These are phyloP conservation scores for Catagonus wagneri DNA, from an alignment of 2,113 vertebrate species.

Conservation along the genomic window DNA sequence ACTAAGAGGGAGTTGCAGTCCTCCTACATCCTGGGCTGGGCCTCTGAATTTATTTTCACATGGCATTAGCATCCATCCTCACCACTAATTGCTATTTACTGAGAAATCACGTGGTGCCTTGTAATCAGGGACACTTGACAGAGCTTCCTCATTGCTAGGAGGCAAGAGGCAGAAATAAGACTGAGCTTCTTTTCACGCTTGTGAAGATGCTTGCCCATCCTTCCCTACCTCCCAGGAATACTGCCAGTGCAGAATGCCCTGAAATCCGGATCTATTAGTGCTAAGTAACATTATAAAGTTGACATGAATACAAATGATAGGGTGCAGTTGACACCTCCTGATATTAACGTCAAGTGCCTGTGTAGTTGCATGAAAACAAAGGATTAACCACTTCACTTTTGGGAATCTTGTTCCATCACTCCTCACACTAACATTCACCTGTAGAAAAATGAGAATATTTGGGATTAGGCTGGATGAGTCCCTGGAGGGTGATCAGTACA, in stretches of 20 bases:
- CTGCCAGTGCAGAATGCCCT: neutral
- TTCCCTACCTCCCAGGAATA: neutral
- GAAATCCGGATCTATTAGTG: conserved; percentile 50
- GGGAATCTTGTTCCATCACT: neutral
- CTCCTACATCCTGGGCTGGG: neutral
- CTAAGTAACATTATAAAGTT: neutral
- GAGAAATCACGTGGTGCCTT: neutral
- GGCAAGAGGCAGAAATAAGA: neutral
- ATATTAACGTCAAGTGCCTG: conserved; percentile 2
- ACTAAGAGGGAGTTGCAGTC: neutral
- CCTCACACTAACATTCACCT: neutral
- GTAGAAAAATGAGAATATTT: neutral
- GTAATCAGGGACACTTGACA: conserved; percentile 44
- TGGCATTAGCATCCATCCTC: neutral
- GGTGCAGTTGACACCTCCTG: neutral
- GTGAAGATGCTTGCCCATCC: neutral
- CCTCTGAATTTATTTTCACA: conserved; percentile 25
- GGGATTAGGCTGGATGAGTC: neutral
- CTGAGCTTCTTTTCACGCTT: neutral
- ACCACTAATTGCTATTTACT: conserved; percentile 68
- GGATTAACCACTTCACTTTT: conserved; percentile 4
- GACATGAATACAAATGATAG: conserved; percentile 25
- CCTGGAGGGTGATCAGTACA: neutral
- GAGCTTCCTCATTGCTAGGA: neutral
- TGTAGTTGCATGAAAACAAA: neutral